Conservation (phyloP, 2,113 vertebrate genomes). For the Dicentrarchus labrax region DNA sequence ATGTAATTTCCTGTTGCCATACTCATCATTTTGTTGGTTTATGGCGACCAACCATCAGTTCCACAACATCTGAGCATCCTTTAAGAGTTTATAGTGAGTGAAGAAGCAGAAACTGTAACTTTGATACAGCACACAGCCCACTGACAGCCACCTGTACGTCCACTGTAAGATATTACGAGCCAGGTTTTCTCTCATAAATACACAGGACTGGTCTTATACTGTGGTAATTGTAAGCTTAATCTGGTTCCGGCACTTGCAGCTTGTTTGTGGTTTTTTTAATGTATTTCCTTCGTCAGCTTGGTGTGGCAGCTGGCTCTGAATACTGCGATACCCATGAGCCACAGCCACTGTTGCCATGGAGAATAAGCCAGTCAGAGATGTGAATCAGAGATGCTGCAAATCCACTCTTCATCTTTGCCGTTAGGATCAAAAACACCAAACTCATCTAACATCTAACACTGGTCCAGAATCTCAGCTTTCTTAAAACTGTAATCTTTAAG, state of each 20-base stretch:
- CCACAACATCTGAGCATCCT: background rate
- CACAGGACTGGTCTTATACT: too few relatives aligned
- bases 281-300: background rate
- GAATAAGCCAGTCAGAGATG: background rate
- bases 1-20: too few relatives aligned
- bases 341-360: background rate
- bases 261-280: too few relatives aligned
- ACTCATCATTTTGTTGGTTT: background rate
- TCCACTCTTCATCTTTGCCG: background rate
- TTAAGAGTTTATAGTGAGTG: background rate
- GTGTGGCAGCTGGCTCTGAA: background rate
- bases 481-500: too few relatives aligned
- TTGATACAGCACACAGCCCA: background rate
- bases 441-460: too few relatives aligned
- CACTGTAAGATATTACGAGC: background rate
- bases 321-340: background rate
- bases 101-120: background rate
- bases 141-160: background rate
- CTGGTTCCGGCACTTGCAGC: background rate
- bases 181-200: background rate
- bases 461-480: too few relatives aligned
- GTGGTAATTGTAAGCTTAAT: too few relatives aligned
- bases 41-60: background rate
- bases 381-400: background rate
- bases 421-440: background rate